Percentiles rank a stretch among this genome's conserved stretches.
Evolutionary conservation across 2,113 vertebrate genomes (phyloP).

Genomic region (Pseudorasbora parva): DNA sequence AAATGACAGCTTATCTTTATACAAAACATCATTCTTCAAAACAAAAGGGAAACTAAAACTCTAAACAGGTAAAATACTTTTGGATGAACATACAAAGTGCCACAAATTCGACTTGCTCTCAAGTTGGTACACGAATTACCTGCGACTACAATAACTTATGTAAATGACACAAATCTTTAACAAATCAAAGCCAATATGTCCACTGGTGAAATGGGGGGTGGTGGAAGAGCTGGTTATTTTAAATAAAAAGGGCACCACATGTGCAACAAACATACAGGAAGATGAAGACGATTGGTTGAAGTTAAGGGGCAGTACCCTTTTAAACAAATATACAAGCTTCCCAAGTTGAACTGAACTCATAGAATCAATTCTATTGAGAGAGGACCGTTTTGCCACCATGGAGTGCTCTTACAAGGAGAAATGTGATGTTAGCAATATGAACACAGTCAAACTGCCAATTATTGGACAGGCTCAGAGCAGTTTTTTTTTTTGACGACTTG

Average conservation of each 20-base stretch:
- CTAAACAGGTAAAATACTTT: slow-evolving; percentile 59
- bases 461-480: not conserved
- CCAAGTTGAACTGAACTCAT: slow-evolving; percentile 37
- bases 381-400: slow-evolving; percentile 61
- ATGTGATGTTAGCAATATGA: slow-evolving; percentile 41
- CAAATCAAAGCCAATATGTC: slow-evolving; percentile 14
- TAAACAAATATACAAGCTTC: slow-evolving; percentile 52
- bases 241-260: slow-evolving; percentile 66
- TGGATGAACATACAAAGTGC: slow-evolving; percentile 56
- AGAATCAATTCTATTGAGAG: slow-evolving; percentile 36
- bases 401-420: slow-evolving; percentile 76
- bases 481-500: not conserved
- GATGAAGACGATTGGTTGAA: slow-evolving; percentile 50
- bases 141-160: slow-evolving; percentile 25
- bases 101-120: slow-evolving; percentile 70
- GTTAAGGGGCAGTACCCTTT: slow-evolving; percentile 69
- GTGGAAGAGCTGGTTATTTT: slow-evolving; percentile 65
- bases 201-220: not conserved
- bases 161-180: slow-evolving; percentile 52
- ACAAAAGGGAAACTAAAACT: slow-evolving; percentile 47
- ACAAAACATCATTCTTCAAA: slow-evolving; percentile 63
- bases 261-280: slow-evolving; percentile 53
- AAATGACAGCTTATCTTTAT: slow-evolving; percentile 58
- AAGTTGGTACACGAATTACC: slow-evolving; percentile 41
- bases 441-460: slow-evolving; percentile 57